These are phyloP conservation scores for Plagiodera versicolora DNA, from an alignment of 2,888 invertebrate species.

Conservation along the genomic window DNA sequence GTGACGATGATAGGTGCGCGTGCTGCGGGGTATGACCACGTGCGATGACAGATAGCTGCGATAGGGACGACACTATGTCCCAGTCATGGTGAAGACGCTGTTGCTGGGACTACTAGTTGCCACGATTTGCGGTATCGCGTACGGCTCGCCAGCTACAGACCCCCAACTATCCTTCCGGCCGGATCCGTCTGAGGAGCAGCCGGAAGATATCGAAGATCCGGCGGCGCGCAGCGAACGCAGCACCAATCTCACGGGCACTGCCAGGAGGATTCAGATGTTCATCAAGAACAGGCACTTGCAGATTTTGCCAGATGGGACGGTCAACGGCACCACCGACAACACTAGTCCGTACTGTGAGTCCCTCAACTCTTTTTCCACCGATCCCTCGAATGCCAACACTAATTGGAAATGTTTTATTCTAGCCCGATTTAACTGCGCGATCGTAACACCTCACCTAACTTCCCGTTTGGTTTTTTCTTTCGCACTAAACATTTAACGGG, in stretches of 20 bases:
- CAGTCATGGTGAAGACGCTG: conserved; percentile 57
- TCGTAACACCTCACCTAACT: not conserved
- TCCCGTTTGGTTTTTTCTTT: not conserved
- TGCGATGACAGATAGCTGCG: conserved; percentile 48
- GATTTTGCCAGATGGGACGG: conserved; percentile 80
- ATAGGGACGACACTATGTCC: conserved; percentile 54
- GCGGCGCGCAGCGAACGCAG: conserved; percentile 68
- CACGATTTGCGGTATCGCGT: conserved; percentile 53
- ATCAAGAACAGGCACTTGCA: conserved; percentile 83
- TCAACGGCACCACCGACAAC: conserved; percentile 81
- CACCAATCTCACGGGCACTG: conserved; percentile 77
- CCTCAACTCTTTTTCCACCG: not conserved
- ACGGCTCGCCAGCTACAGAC: conserved; percentile 48
- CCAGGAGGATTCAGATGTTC: conserved; percentile 80
- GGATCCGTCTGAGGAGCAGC: conserved; percentile 38
- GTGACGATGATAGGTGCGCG: not conserved
- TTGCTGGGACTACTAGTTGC: conserved; percentile 55
- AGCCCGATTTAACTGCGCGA: not conserved
- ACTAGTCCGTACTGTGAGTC: conserved; percentile 83
- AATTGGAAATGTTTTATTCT: conserved; percentile 4
- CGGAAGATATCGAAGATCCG: conserved; percentile 40
- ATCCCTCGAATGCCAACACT: not conserved
- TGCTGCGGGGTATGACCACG: conserved; percentile 11
- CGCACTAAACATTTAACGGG: no score
- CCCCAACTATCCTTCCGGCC: not conserved